Conservation (phyloP, 1,140 invertebrate species). For the Drosophila burlai region DNA sequence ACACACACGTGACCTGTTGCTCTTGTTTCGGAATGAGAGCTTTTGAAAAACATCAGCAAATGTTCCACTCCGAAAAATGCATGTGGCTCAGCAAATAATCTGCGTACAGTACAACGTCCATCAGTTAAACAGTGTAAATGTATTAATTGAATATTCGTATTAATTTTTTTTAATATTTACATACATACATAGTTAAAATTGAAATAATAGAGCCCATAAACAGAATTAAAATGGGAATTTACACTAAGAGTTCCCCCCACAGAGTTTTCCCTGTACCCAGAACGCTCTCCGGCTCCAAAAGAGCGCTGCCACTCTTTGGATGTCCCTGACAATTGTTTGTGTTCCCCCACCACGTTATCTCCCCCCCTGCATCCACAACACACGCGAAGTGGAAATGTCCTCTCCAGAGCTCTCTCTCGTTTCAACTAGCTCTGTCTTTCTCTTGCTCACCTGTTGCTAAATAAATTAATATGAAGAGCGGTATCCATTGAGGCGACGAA, state of each 20-base stretch:
- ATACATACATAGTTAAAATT: background rate
- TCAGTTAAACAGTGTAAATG: background rate
- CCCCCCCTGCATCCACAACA: background rate
- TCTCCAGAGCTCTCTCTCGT: background rate
- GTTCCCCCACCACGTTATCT: background rate
- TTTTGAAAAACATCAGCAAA: slow-evolving; percentile 33
- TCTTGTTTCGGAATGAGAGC: slow-evolving; percentile 14
- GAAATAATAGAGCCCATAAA: background rate
- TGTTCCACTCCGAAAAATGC: slow-evolving; percentile 19
- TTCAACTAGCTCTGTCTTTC: slow-evolving; percentile 27
- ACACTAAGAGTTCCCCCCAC: background rate
- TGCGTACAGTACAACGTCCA: slow-evolving; percentile 10
- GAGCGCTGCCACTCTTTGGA: slow-evolving; percentile 34
- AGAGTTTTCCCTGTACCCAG: slow-evolving; percentile 3
- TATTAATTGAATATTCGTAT: background rate
- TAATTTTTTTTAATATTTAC: no score
- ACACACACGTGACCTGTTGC: slow-evolving; percentile 19
- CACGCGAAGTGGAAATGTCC: slow-evolving; percentile 10
- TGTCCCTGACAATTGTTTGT: slow-evolving; percentile 35
- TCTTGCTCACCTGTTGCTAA: slow-evolving; percentile 80
- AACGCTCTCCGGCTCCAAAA: slow-evolving; percentile 4
- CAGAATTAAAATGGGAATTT: background rate
- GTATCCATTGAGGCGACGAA: slow-evolving; percentile 75
- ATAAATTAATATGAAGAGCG: slow-evolving; percentile 80
- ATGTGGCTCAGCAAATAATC: slow-evolving; percentile 27